Evolutionary conservation across 2,113 vertebrate genomes (phyloP), one percentile per base, ranked within the genome.

Genomic region (Xiphophorus maculatus): DNA sequence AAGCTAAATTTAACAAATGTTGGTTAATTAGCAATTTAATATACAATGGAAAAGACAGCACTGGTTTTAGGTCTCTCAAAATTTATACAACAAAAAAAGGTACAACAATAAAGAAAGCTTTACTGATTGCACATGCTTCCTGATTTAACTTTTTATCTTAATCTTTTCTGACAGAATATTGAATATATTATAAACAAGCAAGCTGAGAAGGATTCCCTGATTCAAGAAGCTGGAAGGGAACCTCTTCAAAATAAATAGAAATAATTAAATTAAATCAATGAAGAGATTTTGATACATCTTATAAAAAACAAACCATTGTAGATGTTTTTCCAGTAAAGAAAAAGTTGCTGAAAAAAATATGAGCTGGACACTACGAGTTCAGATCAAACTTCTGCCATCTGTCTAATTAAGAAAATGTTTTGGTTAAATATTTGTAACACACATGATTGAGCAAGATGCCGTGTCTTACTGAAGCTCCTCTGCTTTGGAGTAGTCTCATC

Each of bases 341-440:
- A 48, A 48, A 48, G 51, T 22, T 63, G 30, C 32, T 63, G 32
- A 5, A 58, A 69, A 69, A 42, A 69, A 27, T 22, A 60, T 42
- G 33, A 51, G 62, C 63, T 61, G 28, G 0, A 27, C 27, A 29
- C 25, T 48, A 42, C 81, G 15, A 15, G 10, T 86, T 74, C 25
- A 79, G 30, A 77, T 63, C 30, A 73, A 74, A 76, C 69, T 71
- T 54, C 66, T 73, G 64, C 67, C 71, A 78, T 82, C 73, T 85
- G 80, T 60, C 60, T 42, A n/a, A 82, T 80, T 76, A 73, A 82
- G 70, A 66, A 74, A 77, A 71, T 40, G 28, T 62, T 67, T 71
- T 80, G 67, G 72, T 84, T 81, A 82, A 76, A 82, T 71, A 79
- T 75, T 85, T 68, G 81, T 68, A 69, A 83, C 66, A 72, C 74